Conservation (phyloP, 1,140 invertebrate genomes). For the Caerostris extrusa region DNA sequence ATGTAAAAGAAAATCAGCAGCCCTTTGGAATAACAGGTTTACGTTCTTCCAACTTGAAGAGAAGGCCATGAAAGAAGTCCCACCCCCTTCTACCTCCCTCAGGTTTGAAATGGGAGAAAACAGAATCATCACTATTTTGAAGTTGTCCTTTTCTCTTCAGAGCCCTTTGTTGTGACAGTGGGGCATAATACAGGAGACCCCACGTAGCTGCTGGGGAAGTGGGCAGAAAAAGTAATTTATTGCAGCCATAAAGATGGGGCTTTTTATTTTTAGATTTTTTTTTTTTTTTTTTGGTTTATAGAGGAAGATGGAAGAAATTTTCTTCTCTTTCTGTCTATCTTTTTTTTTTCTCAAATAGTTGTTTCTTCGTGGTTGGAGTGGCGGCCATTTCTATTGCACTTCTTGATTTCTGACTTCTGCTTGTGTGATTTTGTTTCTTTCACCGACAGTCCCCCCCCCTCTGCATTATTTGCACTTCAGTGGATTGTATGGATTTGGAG, state of each 20-base stretch:
- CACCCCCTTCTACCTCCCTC: background rate
- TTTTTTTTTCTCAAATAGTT: background rate
- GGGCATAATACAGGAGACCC: slow-evolving; percentile 2
- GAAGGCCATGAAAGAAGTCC: background rate
- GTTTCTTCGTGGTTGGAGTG: background rate
- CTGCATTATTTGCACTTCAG: background rate
- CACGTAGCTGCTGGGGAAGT: background rate
- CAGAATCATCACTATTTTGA: slow-evolving; percentile 28
- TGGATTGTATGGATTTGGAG: background rate
- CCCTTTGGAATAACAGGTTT: slow-evolving; percentile 14
- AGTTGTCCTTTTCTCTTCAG: background rate
- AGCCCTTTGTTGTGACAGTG: background rate
- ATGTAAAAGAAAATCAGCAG: background rate
- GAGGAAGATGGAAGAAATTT: background rate
- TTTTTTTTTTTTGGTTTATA: background rate
- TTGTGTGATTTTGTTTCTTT: background rate
- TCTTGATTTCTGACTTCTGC: too few relatives aligned
- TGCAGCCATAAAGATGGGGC: background rate
- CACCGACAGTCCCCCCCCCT: background rate
- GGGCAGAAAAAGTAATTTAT: background rate
- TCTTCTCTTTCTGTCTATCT: background rate
- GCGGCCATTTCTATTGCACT: background rate
- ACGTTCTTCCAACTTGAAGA: background rate
- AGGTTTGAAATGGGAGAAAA: background rate
- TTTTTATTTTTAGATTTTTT: background rate